These are phyloP conservation scores for Sialia sialis DNA, from an alignment of 2,113 vertebrate genomes.

Conservation along the genomic window DNA sequence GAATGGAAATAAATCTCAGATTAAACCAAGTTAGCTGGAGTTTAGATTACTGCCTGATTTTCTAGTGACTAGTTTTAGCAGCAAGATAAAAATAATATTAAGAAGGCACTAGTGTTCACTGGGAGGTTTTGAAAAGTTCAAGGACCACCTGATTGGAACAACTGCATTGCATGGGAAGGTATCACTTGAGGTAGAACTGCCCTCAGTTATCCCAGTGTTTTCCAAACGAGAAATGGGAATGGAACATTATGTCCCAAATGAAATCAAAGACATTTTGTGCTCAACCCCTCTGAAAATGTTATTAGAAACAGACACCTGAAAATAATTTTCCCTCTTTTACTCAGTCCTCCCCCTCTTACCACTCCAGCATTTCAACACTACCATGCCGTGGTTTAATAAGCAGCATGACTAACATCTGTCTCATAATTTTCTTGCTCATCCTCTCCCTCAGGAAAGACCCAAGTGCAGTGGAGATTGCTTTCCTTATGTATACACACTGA, in stretches of 20 bases:
- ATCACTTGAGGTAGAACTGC: neutral
- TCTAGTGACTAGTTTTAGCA: neutral
- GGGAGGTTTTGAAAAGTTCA: neutral
- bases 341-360: neutral
- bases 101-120: neutral
- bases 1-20: rapidly evolving
- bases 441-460: neutral
- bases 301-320: neutral
- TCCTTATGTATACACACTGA: neutral
- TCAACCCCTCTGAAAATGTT: neutral
- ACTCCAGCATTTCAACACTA: neutral
- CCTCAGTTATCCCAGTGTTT: neutral
- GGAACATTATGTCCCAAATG: neutral
- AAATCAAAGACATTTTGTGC: neutral
- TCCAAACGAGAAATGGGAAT: neutral
- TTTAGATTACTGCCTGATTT: neutral
- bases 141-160: neutral
- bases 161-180: neutral
- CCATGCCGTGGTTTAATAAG: neutral
- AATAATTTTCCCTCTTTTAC: neutral
- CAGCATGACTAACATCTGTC: neutral
- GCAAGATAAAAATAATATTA: neutral
- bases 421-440: neutral
- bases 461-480: neutral
- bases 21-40: neutral